A percentile compares a stretch with the other conserved stretches of the same genome.
phyloP scores from a whole-genome alignment of 2,888 invertebrate species.

The Mesorhabditis sp. region DNA sequence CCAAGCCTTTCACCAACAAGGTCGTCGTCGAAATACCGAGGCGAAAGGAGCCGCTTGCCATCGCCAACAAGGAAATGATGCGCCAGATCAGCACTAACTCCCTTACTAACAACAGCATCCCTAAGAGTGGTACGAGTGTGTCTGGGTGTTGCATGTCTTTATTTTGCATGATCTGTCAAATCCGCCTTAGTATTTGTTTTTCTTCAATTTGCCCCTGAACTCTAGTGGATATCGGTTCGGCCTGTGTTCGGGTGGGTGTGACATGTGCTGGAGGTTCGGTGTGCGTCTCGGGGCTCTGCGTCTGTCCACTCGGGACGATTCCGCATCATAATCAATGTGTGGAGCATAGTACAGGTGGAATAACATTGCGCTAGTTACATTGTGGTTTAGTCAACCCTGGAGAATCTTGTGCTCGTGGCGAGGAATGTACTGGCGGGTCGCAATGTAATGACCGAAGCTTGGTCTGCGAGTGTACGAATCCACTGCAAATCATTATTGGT shows the following conservation, averaged over 20 bases:
- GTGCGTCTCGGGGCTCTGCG: constrained; percentile 53
- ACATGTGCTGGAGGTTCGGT: constrained; percentile 49
- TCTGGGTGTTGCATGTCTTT: too few species aligned
- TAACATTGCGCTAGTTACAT: not conserved
- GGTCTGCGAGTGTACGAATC: constrained; percentile 40
- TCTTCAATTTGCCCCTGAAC: constrained; percentile 11
- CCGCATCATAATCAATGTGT: constrained; percentile 29
- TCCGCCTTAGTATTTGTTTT: constrained; percentile 12
- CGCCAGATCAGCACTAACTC: not conserved
- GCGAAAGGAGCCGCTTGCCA: not conserved
- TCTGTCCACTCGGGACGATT: constrained; percentile 40
- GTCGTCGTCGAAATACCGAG: not conserved
- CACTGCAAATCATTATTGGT: constrained; percentile 37
- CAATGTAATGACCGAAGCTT: constrained; percentile 31
- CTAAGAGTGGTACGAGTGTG: not conserved
- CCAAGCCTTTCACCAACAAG: not conserved
- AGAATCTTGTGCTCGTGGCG: constrained; percentile 38
- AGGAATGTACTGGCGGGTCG: constrained; percentile 39
- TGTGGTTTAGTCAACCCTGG: constrained; percentile 42
- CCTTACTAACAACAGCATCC: not conserved
- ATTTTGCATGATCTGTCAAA: too few species aligned
- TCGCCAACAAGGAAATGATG: too few species aligned
- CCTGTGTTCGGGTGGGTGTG: constrained; percentile 42
- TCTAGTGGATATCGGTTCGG: constrained; percentile 37
- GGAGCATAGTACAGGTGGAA: constrained; percentile 25